Percentiles rank a stretch among this genome's conserved stretches.
Conservation (phyloP, 2,797 vertebrate species). For the Malacoctenus gilli region DNA sequence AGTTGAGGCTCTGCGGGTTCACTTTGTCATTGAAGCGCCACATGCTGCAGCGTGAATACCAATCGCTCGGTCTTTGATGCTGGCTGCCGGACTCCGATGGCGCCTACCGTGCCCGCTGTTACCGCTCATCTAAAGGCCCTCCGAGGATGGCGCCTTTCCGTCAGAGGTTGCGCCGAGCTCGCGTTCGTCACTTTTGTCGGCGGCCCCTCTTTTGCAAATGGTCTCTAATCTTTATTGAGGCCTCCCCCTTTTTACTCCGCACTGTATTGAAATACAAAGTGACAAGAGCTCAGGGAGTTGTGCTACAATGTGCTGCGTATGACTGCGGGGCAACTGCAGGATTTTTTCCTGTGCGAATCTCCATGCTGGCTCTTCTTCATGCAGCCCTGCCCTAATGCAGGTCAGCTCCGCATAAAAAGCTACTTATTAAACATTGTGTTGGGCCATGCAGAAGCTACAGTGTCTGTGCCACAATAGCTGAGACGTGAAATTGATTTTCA, state of each 20-base stretch:
- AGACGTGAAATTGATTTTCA: constrained; percentile 80
- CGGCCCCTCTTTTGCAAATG: constrained; percentile 71
- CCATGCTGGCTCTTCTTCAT: constrained; percentile 34
- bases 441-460: constrained; percentile 67
- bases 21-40: constrained; percentile 76
- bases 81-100: constrained; percentile 62
- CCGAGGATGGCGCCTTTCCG: constrained; percentile 51
- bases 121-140: constrained; percentile 65
- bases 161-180: constrained; percentile 68
- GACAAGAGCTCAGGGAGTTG: constrained; percentile 65
- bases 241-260: constrained; percentile 49
- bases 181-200: constrained; percentile 69
- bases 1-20: constrained; percentile 66
- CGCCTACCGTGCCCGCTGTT: constrained; percentile 43
- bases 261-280: constrained; percentile 60
- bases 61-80: constrained; percentile 72
- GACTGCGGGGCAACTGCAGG: constrained; percentile 47
- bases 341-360: constrained; percentile 46
- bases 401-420: constrained; percentile 53
- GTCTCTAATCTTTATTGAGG: constrained; percentile 74
- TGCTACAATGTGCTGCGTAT: constrained; percentile 44
- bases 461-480: constrained; percentile 63
- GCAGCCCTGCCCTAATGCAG: constrained; percentile 43
- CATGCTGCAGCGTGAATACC: constrained; percentile 68
- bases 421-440: constrained; percentile 64